Evolutionary conservation across 2,113 vertebrate genomes (phyloP), one percentile per base, ranked within the genome.

Genomic region (Caretta caretta): DNA sequence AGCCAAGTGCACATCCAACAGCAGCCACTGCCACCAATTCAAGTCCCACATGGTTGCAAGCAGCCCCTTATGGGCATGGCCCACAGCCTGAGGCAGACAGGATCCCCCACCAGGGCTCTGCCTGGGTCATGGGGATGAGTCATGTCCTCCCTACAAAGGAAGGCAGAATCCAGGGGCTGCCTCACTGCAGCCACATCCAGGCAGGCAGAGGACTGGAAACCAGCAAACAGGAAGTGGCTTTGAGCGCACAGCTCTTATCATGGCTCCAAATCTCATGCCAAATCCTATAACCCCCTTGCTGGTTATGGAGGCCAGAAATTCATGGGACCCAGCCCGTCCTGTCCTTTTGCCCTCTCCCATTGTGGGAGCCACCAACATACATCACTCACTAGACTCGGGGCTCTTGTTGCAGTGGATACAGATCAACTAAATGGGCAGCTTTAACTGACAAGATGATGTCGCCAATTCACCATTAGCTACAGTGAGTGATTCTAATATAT

Each of bases 401-500:
- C 62, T 4, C 16, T n/a, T 69, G 16, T 19, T 12, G 20, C 10
- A 65, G 48, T 2, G 17, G 24, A 1, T 5, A 22, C 38, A 5
- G 3, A 8, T 1, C 50, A 78, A 24, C 59, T 6, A 1, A 3
- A 35, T 4, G 53, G 27, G n/a, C 6, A 3, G 0, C 9, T 2
- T 82, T 75, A 2, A 1, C 38, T 53, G 54, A 29, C 38, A 50
- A 42, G 50, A 82, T 27, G n/a, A 50, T 72, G 35, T 49, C 35
- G 42, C 65, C 87, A 94, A n/a, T 83, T 46, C 82, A 24, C 1
- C 9, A 4, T n/a, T 86, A 8, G 62, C 53, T 11, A 24, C 62
- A 4, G 3, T 14, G 3, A 84, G 59, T 7, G 19, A 31, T 83
- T 65, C 48, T 7, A 16, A 10, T 8, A 86, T 50, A 93, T 83